Evolutionary conservation across 1,140 invertebrate species (phyloP), one percentile per base, ranked within the genome.

Genomic region (Uloborus diversus): DNA sequence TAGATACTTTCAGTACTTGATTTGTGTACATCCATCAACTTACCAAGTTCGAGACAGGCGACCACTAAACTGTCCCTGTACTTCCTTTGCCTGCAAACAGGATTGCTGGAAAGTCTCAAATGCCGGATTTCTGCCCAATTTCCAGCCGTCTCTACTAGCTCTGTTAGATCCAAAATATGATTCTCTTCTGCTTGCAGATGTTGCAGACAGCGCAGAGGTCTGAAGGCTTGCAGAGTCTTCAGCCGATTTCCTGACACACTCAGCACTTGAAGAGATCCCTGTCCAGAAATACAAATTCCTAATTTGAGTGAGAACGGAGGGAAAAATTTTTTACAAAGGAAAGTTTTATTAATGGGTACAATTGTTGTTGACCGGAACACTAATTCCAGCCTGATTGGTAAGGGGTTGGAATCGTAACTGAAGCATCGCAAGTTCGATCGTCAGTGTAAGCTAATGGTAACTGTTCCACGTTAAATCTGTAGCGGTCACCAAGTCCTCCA

Each of bases 171-270:
- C 1, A 13, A 37, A 3, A 71, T n/a, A 2, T 47, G 37, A 20
- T 75, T 73, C 23, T 75, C 70, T 35, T 75, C 68, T 1, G 70
- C 79, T 11, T 28, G 13, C 5, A 80, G 42, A 0, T 37, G 47
- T 25, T 80, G 66, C 30, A 80, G 37, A 30, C 59, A 25, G 14
- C 37, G 20, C 11, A 80, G 14, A 17, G 47, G 59, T 17, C 17
- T 25, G 3, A 80, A 42, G 14, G 66, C 32, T 7, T 7, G 2
- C 2, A 75, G 32, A 23, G 33, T 53, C 32, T 28, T 30, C 13
- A 80, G 32, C 27, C 28, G 20, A 59, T 80, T 80, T 0, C 70
- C 68, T 4, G 79, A 70, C n/a, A 80, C 35, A 25, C 71, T 75
- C 14, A 80, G 70, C 4, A 73, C 33, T 7, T 20, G 35, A n/a